Evolutionary conservation across 2,797 vertebrate species (phyloP).

Genomic region (Xerus rutilus): DNA sequence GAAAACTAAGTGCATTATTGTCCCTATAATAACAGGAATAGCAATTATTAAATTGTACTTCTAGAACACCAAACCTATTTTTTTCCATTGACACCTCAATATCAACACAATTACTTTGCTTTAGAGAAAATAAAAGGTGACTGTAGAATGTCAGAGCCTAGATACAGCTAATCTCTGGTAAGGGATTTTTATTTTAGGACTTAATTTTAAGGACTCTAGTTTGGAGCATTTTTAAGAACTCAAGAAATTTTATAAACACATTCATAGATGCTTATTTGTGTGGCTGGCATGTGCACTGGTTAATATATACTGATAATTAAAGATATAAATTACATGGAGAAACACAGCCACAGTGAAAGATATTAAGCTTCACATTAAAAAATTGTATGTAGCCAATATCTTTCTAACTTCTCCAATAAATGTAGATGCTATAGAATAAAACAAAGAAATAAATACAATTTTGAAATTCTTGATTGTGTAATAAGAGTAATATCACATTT

Average conservation of each 20-base stretch:
- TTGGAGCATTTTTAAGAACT: conserved; percentile 1
- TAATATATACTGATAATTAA: conserved; percentile 10
- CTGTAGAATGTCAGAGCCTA: background rate
- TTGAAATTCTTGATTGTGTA: conserved; percentile 18
- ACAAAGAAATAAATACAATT: background rate
- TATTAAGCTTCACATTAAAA: background rate
- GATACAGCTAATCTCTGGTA: background rate
- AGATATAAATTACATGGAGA: background rate
- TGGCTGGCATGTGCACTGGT: background rate
- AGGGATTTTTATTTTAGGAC: background rate
- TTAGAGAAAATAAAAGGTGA: conserved; percentile 47
- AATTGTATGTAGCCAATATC: background rate
- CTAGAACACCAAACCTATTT: conserved; percentile 60
- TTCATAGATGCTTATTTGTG: background rate
- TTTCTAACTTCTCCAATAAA: background rate
- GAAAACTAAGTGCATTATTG: conserved; percentile 60
- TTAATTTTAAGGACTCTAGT: conserved; percentile 25
- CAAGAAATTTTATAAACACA: background rate
- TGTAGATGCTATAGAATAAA: background rate
- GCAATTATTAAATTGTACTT: conserved; percentile 73
- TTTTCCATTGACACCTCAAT: conserved; percentile 62
- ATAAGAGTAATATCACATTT: background rate
- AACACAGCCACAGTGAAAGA: background rate
- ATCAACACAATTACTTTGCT: conserved; percentile 73
- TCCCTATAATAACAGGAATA: conserved; percentile 45